Evolutionary conservation across 2,113 vertebrate genomes (phyloP).

Genomic region (Spilogale gracilis): DNA sequence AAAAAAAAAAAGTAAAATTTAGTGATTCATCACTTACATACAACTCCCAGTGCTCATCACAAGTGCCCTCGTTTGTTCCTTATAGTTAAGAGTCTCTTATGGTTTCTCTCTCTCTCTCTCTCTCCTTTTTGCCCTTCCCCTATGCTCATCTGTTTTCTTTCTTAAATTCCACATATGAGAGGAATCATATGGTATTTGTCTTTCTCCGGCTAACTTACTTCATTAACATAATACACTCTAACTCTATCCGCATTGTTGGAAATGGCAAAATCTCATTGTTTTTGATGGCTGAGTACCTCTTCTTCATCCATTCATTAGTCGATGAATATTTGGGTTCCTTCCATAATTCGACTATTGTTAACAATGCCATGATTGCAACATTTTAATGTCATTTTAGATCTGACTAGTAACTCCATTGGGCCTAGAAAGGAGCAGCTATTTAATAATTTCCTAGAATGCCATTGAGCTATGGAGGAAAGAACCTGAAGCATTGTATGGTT

Average conservation of each 20-base stretch:
- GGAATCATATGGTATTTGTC: background rate
- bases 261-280: background rate
- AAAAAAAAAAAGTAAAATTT: background rate
- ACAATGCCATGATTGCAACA: background rate
- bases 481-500: background rate
- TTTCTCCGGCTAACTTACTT: background rate
- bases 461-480: background rate
- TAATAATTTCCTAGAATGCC: background rate
- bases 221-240: background rate
- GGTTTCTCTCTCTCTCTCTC: background rate
- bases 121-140: background rate
- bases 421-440: background rate
- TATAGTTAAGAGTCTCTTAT: background rate
- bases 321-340: background rate
- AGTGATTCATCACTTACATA: background rate
- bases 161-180: background rate
- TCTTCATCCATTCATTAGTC: background rate
- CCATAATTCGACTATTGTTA: background rate
- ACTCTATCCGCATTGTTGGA: background rate
- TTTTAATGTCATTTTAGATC: constrained; percentile 53
- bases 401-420: background rate
- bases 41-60: background rate
- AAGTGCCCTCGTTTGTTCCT: background rate
- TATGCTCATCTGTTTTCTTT: background rate
- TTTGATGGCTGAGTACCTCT: background rate